Evolutionary conservation across 2,888 invertebrate species (phyloP).

Genomic region (Temnothorax rugatulus): DNA sequence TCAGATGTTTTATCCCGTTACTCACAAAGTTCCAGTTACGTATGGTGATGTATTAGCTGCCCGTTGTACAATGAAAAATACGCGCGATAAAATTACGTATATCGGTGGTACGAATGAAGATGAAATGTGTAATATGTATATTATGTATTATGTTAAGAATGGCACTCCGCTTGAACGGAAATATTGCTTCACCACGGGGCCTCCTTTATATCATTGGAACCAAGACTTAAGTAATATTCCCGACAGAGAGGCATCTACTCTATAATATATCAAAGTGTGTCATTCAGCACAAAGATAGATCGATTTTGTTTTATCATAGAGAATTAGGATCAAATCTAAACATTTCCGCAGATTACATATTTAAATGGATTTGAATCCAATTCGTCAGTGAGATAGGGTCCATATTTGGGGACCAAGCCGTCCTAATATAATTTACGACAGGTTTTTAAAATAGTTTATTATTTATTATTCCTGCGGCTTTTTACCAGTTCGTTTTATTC

Average conservation of each 20-base stretch:
- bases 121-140: constrained; percentile 98
- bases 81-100: constrained; percentile 88
- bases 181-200: constrained; percentile 94
- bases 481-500: not conserved
- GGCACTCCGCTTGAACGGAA: constrained; percentile 91
- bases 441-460: not conserved
- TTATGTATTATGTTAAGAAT: constrained; percentile 96
- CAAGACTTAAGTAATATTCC: constrained; percentile 92
- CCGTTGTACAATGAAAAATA: constrained; percentile 96
- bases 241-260: constrained; percentile 89
- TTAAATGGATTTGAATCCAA: constrained; percentile 20
- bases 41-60: constrained; percentile 94
- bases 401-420: not conserved
- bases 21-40: constrained; percentile 14
- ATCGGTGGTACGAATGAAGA: constrained; percentile 95
- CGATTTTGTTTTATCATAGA: constrained; percentile 9
- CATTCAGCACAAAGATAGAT: constrained; percentile 4
- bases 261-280: constrained; percentile 81
- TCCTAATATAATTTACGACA: constrained; percentile 2
- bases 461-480: constrained; percentile 1
- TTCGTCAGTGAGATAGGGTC: not conserved
- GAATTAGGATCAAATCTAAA: constrained; percentile 12
- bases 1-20: constrained; percentile 96
- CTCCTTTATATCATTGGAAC: constrained; percentile 95
- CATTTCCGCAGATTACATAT: not conserved